Evolutionary conservation across 2,888 invertebrate genomes (phyloP).

Genomic region (Amiota communis): DNA sequence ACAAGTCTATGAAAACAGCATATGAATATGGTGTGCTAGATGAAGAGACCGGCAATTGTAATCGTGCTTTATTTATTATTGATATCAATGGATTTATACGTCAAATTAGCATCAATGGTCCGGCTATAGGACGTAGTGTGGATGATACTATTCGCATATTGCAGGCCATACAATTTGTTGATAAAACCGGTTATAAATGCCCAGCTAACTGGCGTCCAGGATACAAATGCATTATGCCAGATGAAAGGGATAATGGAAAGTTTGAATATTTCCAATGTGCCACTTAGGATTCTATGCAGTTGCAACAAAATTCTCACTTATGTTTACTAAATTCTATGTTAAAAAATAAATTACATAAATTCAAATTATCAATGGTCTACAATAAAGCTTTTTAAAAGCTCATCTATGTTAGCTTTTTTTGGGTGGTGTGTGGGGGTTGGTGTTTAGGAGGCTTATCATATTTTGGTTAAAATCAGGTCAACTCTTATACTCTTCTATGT

Average conservation of each 20-base stretch:
- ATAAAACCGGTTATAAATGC: constrained; percentile 93
- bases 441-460: no score
- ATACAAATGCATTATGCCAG: constrained; percentile 38
- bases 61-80: constrained; percentile 95
- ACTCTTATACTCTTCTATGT: no score
- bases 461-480: constrained; percentile 3
- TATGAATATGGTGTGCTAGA: constrained; percentile 90
- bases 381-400: not conserved
- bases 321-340: not conserved
- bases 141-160: constrained; percentile 94
- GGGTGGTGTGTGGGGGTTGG: no score
- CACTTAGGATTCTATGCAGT: constrained; percentile 9
- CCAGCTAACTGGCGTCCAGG: constrained; percentile 77
- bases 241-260: constrained; percentile 27
- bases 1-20: constrained; percentile 89
- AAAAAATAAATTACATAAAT: not conserved
- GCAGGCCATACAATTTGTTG: constrained; percentile 96
- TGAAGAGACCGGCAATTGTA: constrained; percentile 90
- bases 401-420: not conserved
- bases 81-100: constrained; percentile 88
- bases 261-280: constrained; percentile 51
- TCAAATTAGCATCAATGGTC: constrained; percentile 95
- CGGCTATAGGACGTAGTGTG: constrained; percentile 91
- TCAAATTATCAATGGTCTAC: not conserved
- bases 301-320: not conserved